phyloP scores from a whole-genome alignment of 1,140 invertebrate genomes.

The Nephotettix cincticeps region DNA sequence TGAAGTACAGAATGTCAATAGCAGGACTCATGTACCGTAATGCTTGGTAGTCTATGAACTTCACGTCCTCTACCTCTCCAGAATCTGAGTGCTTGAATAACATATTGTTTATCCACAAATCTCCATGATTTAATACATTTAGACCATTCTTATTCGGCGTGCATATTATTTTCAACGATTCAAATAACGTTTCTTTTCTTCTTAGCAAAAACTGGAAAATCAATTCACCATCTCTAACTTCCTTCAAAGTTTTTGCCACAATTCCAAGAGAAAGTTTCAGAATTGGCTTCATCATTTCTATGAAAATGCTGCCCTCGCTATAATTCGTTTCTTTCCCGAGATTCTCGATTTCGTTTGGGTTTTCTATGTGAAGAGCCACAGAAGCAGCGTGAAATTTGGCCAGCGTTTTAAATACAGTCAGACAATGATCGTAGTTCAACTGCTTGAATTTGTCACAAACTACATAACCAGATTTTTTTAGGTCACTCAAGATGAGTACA shows the following conservation, averaged over 20 bases:
- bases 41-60: slow-evolving; percentile 64
- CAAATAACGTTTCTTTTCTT: neutral
- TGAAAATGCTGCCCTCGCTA: neutral
- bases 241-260: neutral
- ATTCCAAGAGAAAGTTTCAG: neutral
- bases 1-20: slow-evolving; percentile 58
- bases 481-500: neutral
- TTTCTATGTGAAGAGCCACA: neutral
- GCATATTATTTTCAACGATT: neutral
- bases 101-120: slow-evolving; percentile 66
- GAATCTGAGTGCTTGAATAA: slow-evolving; percentile 57
- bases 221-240: neutral
- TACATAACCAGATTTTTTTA: neutral
- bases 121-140: slow-evolving; percentile 62
- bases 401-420: neutral
- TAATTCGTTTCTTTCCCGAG: too few species aligned
- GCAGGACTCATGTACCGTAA: slow-evolving; percentile 52
- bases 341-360: too few species aligned
- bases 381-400: neutral
- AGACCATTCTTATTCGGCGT: slow-evolving; percentile 42
- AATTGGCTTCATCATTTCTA: neutral
- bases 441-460: neutral
- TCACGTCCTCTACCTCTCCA: slow-evolving; percentile 51
- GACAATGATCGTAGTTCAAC: neutral
- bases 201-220: neutral